Base-by-base conservation (phyloP, 2,797 vertebrate species). In the Cetoscarus ocellatus region DNA sequence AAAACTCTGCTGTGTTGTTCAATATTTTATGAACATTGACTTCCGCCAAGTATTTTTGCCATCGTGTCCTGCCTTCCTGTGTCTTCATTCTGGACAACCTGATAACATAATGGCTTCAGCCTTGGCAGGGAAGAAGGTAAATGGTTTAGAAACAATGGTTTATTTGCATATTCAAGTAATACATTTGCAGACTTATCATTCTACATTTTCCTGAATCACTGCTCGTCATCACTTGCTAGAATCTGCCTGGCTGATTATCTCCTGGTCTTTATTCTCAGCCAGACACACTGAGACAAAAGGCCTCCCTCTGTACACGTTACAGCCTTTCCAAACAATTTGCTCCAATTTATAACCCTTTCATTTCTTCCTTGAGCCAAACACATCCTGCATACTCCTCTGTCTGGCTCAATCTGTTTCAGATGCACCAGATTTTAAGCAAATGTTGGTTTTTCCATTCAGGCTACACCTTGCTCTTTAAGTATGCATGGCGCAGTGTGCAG, bases 391-490 rank as follows among this genome's bases (percentile, higher is more conserved):
- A 63, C 36, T 10, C 55, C 56, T 49, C 13, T 27, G 27, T 19
- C 18, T 3, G 7, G 35, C 50, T 48, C 56, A 47, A 69, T 70
- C 61, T 27, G 36, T n/a, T 36, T 38, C 3, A 62, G 51, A 58
- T 52, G n/a, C 14, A 7, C 11, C 14, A 4, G 6, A 47, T 15
- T 59, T 80, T n/a, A 56, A 55, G 18, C 8, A 35, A 9, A 34
- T 34, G 10, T 5, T 18, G 59, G 44, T 17, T 11, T 73, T 61
- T 58, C 13, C 36, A 39, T 2, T 45, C 0, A 43, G 49, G 12
- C 38, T 47, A 43, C 44, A 60, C 66, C 36, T 60, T 63, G 42
- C 42, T 70, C 70, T 74, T 78, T 61, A 45, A 19, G 42, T 51
- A 43, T 78, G 59, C 17, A 6, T 38, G 67, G 47, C 51, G 58